Evolutionary conservation across 2,113 vertebrate species (phyloP), one percentile per base, ranked within the genome.

Genomic region (Sorex fumeus): DNA sequence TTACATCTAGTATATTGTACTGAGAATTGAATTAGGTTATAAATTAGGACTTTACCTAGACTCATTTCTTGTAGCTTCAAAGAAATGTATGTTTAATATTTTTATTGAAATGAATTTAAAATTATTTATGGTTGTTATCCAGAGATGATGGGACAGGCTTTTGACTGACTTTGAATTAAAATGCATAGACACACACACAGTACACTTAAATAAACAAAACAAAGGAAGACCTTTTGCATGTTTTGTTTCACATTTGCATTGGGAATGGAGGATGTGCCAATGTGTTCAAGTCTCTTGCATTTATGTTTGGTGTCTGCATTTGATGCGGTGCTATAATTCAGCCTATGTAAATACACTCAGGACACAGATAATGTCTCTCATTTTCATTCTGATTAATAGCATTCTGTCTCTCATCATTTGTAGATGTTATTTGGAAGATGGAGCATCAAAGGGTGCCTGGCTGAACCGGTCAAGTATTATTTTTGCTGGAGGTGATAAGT

Each of bases 401-500:
- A 2, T 60, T n/a, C 66, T 34, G 8, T 84, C 27, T 95, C 85
- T 94, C 72, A 34, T 91, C 66, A 87, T 78, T 93, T 78, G 53
- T 93, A 99, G 99, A 98, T 99, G 99, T 97, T 99, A 99, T 98
- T 97, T 99, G 97, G 98, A 99, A 97, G 99, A 99, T 97, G 98
- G 98, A 93, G 98, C 99, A 95, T 99, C 99, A 62, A 99, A 99
- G 97, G 99, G 99, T 93, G 99, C 99, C 96, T 99, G 99, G 99
- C 98, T 99, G 97, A 99, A 99, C 96, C 98, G 99, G 76, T 99
- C 99, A 5, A 99, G 99, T 97, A 99, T 99, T 96, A 99, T 99
- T 97, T 99, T 99, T 67, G 99, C 99, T 53, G 99, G 99, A 90
- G 98, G 98, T 0, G 99, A 99, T 97, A 99, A 99, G 97, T 99